Conservation (phyloP, 2,888 invertebrate species). For the Epirrita christyi region DNA sequence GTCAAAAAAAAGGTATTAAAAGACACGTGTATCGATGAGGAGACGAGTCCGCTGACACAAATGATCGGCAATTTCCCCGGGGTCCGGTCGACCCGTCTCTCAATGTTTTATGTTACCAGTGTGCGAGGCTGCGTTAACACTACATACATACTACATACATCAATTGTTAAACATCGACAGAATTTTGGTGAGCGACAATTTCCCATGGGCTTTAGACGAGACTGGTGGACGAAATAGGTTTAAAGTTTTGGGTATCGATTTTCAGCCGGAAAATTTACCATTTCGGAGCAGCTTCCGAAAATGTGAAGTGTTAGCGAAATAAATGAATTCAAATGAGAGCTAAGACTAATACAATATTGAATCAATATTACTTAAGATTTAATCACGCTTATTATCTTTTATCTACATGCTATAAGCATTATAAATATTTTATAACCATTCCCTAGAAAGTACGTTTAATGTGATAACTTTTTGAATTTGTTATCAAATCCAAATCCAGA, state of each 20-base stretch:
- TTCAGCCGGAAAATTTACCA: background rate
- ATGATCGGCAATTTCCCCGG: constrained; percentile 61
- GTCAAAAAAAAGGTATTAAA: constrained; percentile 35
- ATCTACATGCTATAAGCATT: background rate
- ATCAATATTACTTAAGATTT: too few relatives aligned
- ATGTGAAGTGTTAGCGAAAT: background rate
- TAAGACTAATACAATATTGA: too few relatives aligned
- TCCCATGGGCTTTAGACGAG: constrained; percentile 51
- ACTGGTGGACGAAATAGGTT: constrained; percentile 29
- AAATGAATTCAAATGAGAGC: too few relatives aligned
- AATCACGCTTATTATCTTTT: too few relatives aligned
- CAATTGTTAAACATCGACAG: constrained; percentile 52
- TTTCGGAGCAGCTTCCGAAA: background rate
- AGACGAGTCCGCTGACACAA: constrained; percentile 55
- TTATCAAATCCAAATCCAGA: constrained; percentile 48
- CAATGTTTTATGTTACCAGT: constrained; percentile 53
- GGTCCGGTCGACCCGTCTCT: constrained; percentile 46
- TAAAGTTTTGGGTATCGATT: constrained; percentile 19
- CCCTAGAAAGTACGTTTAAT: constrained; percentile 31
- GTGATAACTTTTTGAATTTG: constrained; percentile 47
- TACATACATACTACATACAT: constrained; percentile 39
- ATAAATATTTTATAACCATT: constrained; percentile 24
- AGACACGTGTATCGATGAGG: constrained; percentile 52
- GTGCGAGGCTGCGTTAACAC: constrained; percentile 46
- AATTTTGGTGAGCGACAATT: constrained; percentile 51